phyloP scores from a whole-genome alignment of 2,888 invertebrate species.

The Celastrina argiolus region DNA sequence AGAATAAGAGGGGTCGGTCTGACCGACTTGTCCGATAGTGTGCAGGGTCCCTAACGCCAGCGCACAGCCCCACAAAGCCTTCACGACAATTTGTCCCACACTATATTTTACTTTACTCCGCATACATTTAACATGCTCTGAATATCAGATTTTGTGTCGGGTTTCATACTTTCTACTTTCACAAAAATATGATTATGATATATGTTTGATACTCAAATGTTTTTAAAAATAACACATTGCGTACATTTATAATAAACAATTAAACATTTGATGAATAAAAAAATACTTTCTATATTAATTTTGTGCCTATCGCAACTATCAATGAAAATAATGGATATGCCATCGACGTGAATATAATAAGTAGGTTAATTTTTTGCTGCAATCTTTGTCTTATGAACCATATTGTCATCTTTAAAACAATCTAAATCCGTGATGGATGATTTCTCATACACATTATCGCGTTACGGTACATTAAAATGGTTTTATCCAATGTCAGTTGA shows the following conservation, averaged over 20 bases:
- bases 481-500: slow-evolving; percentile 23
- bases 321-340: no score
- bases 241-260: background rate
- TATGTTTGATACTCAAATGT: background rate
- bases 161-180: slow-evolving; percentile 21
- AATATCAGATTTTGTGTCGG: slow-evolving; percentile 18
- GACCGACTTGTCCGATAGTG: no score
- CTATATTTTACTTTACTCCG: slow-evolving; percentile 50
- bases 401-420: background rate
- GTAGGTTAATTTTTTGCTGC: background rate
- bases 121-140: slow-evolving; percentile 29
- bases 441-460: background rate
- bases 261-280: background rate
- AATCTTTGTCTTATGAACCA: background rate
- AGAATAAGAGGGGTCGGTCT: no score
- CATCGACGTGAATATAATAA: no score
- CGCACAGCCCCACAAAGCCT: slow-evolving; percentile 60
- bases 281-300: no score
- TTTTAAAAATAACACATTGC: background rate
- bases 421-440: background rate
- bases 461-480: slow-evolving; percentile 18
- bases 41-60: slow-evolving; percentile 19
- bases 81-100: slow-evolving; percentile 58
- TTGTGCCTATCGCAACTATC: no score
- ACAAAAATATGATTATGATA: background rate